Evolutionary conservation across 2,888 invertebrate genomes (phyloP), one percentile per base, ranked within the genome.

Genomic region (Drepana falcataria): DNA sequence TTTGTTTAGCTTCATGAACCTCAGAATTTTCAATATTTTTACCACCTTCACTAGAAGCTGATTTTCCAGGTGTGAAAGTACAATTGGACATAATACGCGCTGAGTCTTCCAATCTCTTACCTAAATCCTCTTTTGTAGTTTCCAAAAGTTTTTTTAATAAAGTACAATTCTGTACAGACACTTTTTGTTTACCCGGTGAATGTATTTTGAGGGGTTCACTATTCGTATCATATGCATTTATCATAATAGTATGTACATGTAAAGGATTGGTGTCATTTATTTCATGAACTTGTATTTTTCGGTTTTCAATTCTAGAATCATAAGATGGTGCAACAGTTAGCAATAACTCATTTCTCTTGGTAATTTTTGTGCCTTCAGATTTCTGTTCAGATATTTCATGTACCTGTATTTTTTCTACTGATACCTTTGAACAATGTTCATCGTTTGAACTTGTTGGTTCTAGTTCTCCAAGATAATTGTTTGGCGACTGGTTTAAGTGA

Each of bases 141-240:
- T 89, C 87, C 61, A 91, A 71, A 52, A 91, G 77, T 65, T 87
- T 85, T 67, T 91, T 91, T 53, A 91, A 68, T 55, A 91, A 73
- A 54, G 87, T 88, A 73, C 87, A 90, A 61, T 87, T 89, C 69
- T 87, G 83, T 58, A 81, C 71, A 55, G 80, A 65, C 53, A 72
- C 61, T 59, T 70, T 72, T 51, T 72, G 71, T 56, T 71, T 77
- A 57, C 59, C 59, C 55, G 68, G 56, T 59, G 72, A 51, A 66
- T 69, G 61, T 56, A 60, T 63, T 51, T 59, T 56, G 61, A 61
- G 65, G 54, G 63, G 57, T 6, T 51, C 49, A 33, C 33, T 35
- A 44, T 62, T 61, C 52, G 52, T 52, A 34, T 48, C 48, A 49
- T 48, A 54, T 48, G 48, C 21, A 41, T 57, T 54, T 47, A 52